phyloP scores from a whole-genome alignment of 1,140 invertebrate species.

The Bombus fervidus region DNA sequence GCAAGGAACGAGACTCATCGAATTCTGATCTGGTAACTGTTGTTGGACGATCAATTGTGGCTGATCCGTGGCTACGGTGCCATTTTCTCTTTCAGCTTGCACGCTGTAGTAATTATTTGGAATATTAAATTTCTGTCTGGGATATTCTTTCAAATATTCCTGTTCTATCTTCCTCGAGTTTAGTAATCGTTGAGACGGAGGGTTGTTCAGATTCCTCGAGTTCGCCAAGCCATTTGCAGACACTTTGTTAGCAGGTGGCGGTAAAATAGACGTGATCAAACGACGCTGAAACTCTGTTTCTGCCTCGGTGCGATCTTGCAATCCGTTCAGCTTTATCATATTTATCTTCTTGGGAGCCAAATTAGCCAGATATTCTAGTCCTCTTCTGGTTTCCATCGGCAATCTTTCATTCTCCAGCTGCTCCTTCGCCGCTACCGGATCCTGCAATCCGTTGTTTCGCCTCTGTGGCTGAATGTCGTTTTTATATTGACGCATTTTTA shows the following conservation, averaged over 20 bases:
- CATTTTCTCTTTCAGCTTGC: constrained; percentile 58
- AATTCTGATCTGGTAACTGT: not conserved
- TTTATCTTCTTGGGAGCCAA: constrained; percentile 46
- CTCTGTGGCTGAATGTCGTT: constrained; percentile 62
- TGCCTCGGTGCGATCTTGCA: constrained; percentile 60
- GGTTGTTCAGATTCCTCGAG: constrained; percentile 67
- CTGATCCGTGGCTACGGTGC: not conserved
- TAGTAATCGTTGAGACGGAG: not conserved
- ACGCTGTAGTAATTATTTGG: constrained; percentile 30
- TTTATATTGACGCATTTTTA: constrained; percentile 69
- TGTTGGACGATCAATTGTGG: not conserved
- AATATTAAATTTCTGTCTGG: constrained; percentile 34
- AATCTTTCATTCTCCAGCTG: constrained; percentile 53
- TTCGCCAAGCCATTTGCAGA: constrained; percentile 73
- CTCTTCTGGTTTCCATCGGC: constrained; percentile 32
- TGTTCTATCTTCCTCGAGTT: not conserved
- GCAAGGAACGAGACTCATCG: not conserved
- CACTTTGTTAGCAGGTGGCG: constrained; percentile 9
- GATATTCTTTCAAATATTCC: constrained; percentile 40
- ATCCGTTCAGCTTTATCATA: constrained; percentile 65
- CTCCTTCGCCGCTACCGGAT: constrained; percentile 58
- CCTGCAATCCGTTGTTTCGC: constrained; percentile 76
- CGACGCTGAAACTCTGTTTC: constrained; percentile 14
- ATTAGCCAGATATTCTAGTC: constrained; percentile 58
- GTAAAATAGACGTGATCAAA: not conserved